Evolutionary conservation across 2,113 vertebrate species (phyloP).

Genomic region (Anthoscopus minutus): DNA sequence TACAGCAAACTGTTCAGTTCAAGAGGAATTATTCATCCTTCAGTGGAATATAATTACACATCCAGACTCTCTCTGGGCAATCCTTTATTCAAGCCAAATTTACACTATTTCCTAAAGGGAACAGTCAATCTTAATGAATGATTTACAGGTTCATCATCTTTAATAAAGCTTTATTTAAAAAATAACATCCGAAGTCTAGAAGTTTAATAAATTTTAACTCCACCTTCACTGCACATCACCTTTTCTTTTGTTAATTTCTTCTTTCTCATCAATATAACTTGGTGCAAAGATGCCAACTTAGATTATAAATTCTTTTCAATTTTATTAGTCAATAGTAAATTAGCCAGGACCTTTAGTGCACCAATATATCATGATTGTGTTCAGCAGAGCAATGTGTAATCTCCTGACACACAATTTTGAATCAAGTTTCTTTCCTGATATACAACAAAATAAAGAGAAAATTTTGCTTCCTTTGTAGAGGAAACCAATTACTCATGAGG

Average conservation of each 20-base stretch:
- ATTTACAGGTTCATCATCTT: conserved; percentile 16
- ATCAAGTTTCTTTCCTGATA: background rate
- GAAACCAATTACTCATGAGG: background rate
- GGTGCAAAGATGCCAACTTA: background rate
- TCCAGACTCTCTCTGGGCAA: background rate
- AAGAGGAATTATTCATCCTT: conserved; percentile 42
- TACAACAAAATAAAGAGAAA: background rate
- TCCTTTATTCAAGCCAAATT: conserved; percentile 3
- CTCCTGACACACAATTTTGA: background rate
- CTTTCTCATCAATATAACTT: background rate
- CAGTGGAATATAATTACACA: conserved; percentile 11
- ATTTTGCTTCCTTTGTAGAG: background rate
- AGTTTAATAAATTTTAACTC: background rate
- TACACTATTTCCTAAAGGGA: conserved; percentile 16
- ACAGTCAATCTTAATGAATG: conserved; percentile 10
- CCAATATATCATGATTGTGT: background rate
- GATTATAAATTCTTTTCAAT: background rate
- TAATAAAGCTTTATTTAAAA: background rate
- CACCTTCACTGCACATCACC: background rate
- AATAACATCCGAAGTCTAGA: background rate
- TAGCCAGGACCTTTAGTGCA: background rate
- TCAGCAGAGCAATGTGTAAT: background rate
- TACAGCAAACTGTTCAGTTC: background rate
- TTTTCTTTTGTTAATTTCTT: background rate
- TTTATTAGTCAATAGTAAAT: background rate